Evolutionary conservation across 53 echinoderm and acorn worm genomes (phyloP), one percentile per base, ranked within the genome.

Genomic region (Antedon mediterranea): DNA sequence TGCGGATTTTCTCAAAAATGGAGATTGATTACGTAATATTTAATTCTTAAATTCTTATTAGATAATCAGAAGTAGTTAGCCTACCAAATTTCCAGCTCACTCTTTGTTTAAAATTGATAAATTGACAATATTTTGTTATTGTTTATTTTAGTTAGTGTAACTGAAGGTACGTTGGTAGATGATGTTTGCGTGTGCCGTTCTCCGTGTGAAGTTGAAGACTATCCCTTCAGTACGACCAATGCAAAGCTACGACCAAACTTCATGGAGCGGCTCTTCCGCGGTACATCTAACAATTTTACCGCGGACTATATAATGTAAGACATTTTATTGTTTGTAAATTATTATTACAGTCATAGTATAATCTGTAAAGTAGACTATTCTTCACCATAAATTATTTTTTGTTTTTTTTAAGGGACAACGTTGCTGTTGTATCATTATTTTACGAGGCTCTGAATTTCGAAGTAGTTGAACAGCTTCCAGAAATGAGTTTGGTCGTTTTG

Each of bases 391-490:
- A n/a, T n/a, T n/a, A 6, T 37, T 11, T 6, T 37, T 37, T 37
- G 37, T 11, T 31, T 20, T 27, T 43, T 83, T 84, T 2, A 81
- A 94, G 94, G 26, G 43, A 88, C 71, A 94, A 94, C 43, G 73
- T 94, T 15, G 89, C 84, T 18, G 80, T 89, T 6, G 31, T 94
- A 30, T 82, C 91, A 9, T 76, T 94, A 3, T 94, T 85, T 73
- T 94, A 85, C 82, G 94, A 94, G 76, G 91, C 88, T 4, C 76
- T 94, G 4, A 94, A 88, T 79, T 87, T 79, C 74, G 87, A 94
- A 76, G 81, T 81, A 31, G 85, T 91, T 31, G 81, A 82, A 28
- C 91, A 91, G 70, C 76, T 94, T 41, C 89, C 89, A 3, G 94
- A 89, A 77, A 87, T 85, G 73, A 87, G 79, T 27, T 18, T 89